Percentiles rank a stretch among this genome's conserved stretches.
Conservation (phyloP, 2,113 vertebrate genomes). For the Pelecanoides urinatrix region DNA sequence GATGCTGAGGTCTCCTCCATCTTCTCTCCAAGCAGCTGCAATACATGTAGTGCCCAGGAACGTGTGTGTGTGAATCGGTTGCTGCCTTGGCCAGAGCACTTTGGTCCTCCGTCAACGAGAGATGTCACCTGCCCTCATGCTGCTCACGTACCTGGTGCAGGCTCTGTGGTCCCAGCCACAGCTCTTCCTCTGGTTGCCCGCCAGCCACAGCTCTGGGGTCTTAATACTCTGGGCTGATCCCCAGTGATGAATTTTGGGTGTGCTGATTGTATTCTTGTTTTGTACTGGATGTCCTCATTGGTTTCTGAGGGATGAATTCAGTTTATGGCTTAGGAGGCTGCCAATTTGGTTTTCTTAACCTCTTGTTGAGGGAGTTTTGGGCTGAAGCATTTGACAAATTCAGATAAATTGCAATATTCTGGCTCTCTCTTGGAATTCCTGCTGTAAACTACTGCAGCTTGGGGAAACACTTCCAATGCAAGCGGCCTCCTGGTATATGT, state of each 20-base stretch:
- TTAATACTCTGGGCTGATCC: neutral
- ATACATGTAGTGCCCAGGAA: neutral
- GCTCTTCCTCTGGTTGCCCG: neutral
- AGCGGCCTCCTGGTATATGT: neutral
- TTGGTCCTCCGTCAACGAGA: neutral
- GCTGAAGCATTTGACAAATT: neutral
- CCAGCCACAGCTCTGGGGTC: neutral
- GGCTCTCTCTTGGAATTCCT: neutral
- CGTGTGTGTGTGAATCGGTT: neutral
- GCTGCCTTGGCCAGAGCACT: neutral
- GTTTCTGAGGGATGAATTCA: neutral
- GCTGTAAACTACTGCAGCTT: neutral
- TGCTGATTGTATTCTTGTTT: neutral
- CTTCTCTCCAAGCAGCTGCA: neutral
- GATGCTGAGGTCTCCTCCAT: neutral
- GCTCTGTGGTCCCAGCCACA: neutral
- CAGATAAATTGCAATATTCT: neutral
- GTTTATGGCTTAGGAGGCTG: neutral
- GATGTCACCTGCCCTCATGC: neutral
- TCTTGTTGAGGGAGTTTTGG: neutral
- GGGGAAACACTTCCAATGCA: neutral
- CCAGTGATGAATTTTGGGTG: neutral
- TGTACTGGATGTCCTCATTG: neutral
- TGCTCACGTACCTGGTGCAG: neutral
- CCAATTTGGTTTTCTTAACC: neutral